A percentile compares a stretch with the other conserved stretches of the same genome.
phyloP scores from a whole-genome alignment of 2,797 vertebrate genomes.

The Cyclura pinguis region DNA sequence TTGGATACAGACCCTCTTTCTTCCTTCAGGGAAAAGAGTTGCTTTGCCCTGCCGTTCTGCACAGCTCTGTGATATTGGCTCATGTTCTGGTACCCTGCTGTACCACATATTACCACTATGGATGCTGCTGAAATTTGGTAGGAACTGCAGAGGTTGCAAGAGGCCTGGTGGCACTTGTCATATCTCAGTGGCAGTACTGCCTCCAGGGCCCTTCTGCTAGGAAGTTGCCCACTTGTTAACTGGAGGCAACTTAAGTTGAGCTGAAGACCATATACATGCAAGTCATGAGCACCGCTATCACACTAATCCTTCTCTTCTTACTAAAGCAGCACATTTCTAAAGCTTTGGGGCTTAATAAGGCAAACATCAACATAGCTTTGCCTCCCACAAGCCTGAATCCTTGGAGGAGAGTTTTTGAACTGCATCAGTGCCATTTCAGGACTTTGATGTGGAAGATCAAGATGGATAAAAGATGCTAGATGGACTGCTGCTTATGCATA shows the following conservation, averaged over 20 bases:
- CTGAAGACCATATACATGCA: background rate
- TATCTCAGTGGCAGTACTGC: background rate
- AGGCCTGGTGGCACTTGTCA: background rate
- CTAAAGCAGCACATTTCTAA: background rate
- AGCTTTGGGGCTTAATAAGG: background rate
- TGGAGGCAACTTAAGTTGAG: background rate
- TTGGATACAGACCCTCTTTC: background rate
- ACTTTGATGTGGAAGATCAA: background rate
- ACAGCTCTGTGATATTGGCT: background rate
- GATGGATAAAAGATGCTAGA: background rate
- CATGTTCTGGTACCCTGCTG: background rate
- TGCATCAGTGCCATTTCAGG: background rate
- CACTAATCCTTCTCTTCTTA: background rate
- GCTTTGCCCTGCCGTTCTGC: background rate
- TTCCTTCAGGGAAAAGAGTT: background rate
- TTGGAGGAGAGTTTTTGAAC: background rate
- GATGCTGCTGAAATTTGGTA: background rate
- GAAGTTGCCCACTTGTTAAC: background rate
- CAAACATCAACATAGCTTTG: background rate
- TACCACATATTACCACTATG: background rate
- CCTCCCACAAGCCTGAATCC: background rate
- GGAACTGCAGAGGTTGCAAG: background rate
- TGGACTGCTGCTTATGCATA: slow-evolving; percentile 4
- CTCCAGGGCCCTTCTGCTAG: background rate
- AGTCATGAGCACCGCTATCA: background rate